These are phyloP conservation scores for Uropetala carovei DNA, from an alignment of 2,888 invertebrate genomes.

Conservation along the genomic window DNA sequence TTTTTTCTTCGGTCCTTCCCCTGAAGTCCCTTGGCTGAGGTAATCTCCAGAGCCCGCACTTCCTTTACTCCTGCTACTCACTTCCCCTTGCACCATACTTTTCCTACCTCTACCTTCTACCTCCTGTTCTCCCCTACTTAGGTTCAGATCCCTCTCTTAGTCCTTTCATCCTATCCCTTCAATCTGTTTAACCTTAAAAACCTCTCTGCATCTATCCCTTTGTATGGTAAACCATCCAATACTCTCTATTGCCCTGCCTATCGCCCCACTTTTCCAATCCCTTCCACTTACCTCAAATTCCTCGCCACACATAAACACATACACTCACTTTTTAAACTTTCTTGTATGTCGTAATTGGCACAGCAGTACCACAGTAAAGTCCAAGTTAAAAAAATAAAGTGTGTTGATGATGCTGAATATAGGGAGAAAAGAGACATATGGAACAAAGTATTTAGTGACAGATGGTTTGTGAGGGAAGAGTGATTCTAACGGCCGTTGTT, in stretches of 20 bases:
- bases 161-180: neutral
- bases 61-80: too few relatives aligned
- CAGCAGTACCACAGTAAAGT: conserved; percentile 60
- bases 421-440: conserved; percentile 42
- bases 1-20: too few relatives aligned
- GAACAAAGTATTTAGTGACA: conserved; percentile 49
- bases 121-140: neutral
- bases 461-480: conserved; percentile 57
- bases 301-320: conserved; percentile 26
- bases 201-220: neutral
- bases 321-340: conserved; percentile 64
- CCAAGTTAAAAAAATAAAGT: conserved; percentile 50
- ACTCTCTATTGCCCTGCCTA: neutral
- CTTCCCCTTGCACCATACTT: too few relatives aligned
- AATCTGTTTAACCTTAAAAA: neutral
- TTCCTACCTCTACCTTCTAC: neutral
- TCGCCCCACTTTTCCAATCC: neutral
- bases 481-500: conserved; percentile 41
- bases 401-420: conserved; percentile 45
- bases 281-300: conserved; percentile 31
- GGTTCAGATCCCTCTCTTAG: neutral
- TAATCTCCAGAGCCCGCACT: too few relatives aligned
- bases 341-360: conserved; percentile 65
- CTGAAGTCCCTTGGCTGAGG: too few relatives aligned
- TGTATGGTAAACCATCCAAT: too few relatives aligned